Conservation (phyloP, 2,113 vertebrate genomes). For the Bostrychus sinensis region DNA sequence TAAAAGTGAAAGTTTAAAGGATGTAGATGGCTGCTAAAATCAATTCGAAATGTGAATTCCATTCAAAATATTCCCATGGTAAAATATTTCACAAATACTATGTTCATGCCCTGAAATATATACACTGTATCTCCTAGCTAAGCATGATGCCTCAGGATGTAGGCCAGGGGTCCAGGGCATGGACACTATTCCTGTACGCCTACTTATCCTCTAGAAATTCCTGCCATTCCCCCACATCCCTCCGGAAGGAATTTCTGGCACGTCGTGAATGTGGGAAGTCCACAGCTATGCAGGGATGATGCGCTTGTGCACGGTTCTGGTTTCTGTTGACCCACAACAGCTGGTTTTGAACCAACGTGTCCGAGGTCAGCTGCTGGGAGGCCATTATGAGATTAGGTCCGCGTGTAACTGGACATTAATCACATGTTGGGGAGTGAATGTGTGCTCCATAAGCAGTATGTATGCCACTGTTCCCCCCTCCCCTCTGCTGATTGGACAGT, state of each 20-base stretch:
- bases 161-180: slow-evolving; percentile 38
- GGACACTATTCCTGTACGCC: slow-evolving; percentile 49
- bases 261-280: slow-evolving; percentile 61
- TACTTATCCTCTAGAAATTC: slow-evolving; percentile 60
- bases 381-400: slow-evolving; percentile 49
- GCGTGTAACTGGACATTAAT: slow-evolving; percentile 42
- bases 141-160: slow-evolving; percentile 21
- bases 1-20: slow-evolving; percentile 8
- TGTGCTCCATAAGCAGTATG: slow-evolving; percentile 28
- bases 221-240: slow-evolving; percentile 64
- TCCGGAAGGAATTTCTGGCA: slow-evolving; percentile 60
- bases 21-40: slow-evolving; percentile 5
- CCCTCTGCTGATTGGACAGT: slow-evolving; percentile 41
- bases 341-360: slow-evolving; percentile 42
- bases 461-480: slow-evolving; percentile 32
- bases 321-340: slow-evolving; percentile 62
- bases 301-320: slow-evolving; percentile 52
- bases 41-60: slow-evolving; percentile 19
- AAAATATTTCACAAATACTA: background rate
- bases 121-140: background rate
- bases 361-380: slow-evolving; percentile 52
- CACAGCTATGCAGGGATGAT: slow-evolving; percentile 36
- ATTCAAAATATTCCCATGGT: slow-evolving; percentile 22
- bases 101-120: background rate
- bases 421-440: slow-evolving; percentile 27